phyloP scores from a whole-genome alignment of 2,113 vertebrate species.

The human (Homo sapiens) region GRCh38 chr12:24293501-24294000 shows the following conservation, averaged over 20 bases:
- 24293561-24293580: background rate
- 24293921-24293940: slow-evolving; percentile 6
- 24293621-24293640: background rate
- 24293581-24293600: background rate
- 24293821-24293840: slow-evolving; percentile 54
- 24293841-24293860: background rate
- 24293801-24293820: slow-evolving; percentile 68
- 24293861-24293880: slow-evolving; percentile 61
- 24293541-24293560: background rate
- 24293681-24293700: background rate
- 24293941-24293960: background rate
- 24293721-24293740: background rate
- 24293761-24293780: background rate
- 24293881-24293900: slow-evolving; percentile 60
- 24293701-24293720: background rate
- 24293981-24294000: background rate
- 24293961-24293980: background rate
- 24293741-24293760: background rate
- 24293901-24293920: background rate
- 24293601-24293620: background rate
- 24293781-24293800: slow-evolving; percentile 51
- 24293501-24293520: background rate
- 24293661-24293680: background rate
- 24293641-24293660: background rate
- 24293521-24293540: background rate